Conservation (phyloP, 2,113 vertebrate genomes). For the Pimephales promelas region DNA sequence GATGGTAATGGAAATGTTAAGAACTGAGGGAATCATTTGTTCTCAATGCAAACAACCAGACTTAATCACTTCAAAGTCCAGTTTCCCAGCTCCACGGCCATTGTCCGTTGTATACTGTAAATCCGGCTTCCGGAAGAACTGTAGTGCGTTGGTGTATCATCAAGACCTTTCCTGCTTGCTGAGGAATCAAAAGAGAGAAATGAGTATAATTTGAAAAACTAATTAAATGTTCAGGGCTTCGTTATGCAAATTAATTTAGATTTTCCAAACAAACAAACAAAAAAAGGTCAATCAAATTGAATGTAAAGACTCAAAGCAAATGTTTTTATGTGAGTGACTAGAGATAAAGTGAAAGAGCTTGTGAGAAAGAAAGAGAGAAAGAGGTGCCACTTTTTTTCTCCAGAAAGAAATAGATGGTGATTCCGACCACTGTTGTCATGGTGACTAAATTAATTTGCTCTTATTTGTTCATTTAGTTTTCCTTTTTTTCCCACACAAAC, state of each 20-base stretch:
- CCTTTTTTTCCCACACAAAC: neutral
- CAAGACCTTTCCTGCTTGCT: neutral
- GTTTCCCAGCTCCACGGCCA: neutral
- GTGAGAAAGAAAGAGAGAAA: neutral
- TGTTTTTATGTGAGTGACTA: no score
- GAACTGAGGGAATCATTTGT: conserved; percentile 12
- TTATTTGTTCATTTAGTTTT: neutral
- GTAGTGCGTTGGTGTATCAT: neutral
- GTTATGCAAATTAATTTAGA: neutral
- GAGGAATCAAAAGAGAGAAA: conserved; percentile 32
- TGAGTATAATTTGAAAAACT: conserved; percentile 27
- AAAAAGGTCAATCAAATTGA: neutral
- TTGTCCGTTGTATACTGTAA: conserved; percentile 2
- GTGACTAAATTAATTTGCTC: neutral
- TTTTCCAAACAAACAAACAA: neutral
- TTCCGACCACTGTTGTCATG: conserved; percentile 7
- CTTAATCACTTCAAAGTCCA: conserved; percentile 5
- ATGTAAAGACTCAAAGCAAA: neutral
- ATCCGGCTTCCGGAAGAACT: conserved; percentile 1
- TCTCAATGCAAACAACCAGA: neutral
- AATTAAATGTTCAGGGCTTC: conserved; percentile 30
- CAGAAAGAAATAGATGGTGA: neutral
- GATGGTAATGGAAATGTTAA: conserved; percentile 6
- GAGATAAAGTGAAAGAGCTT: no score
- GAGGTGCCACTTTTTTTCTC: neutral